These are phyloP conservation scores for Embidobia sp. DNA, from an alignment of 2,888 invertebrate species.

Conservation along the genomic window DNA sequence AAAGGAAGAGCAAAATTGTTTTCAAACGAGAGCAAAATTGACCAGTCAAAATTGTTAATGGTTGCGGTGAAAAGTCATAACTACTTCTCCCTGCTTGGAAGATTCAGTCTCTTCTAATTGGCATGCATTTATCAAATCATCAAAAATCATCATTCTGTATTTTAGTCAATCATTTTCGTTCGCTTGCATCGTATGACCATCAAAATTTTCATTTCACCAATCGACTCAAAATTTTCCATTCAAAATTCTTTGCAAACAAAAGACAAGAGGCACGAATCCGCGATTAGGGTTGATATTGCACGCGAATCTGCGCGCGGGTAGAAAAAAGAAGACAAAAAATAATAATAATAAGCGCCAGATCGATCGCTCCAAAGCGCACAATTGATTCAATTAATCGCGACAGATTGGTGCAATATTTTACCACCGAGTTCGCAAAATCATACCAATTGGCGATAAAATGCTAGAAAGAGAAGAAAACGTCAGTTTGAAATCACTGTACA, in stretches of 20 bases:
- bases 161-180: constrained; percentile 68
- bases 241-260: too few relatives aligned
- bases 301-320: constrained; percentile 62
- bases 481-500: constrained; percentile 81
- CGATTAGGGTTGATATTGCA: constrained; percentile 56
- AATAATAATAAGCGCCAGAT: constrained; percentile 11
- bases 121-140: constrained; percentile 79
- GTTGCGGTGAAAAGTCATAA: constrained; percentile 81
- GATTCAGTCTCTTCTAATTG: constrained; percentile 81
- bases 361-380: constrained; percentile 24
- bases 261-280: constrained; percentile 9
- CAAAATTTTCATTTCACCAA: constrained; percentile 29
- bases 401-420: constrained; percentile 69
- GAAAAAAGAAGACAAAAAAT: too few relatives aligned
- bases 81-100: constrained; percentile 79
- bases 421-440: constrained; percentile 75
- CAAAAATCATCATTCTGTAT: constrained; percentile 72
- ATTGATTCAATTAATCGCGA: constrained; percentile 48
- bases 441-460: constrained; percentile 75
- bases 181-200: constrained; percentile 77
- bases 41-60: constrained; percentile 74
- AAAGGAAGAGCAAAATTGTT: too few relatives aligned
- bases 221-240: constrained; percentile 32
- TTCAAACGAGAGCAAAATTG: constrained; percentile 64
- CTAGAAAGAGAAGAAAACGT: constrained; percentile 72